These are phyloP conservation scores for Pungitius pungitius DNA, from an alignment of 2,113 vertebrate species.

Conservation along the genomic window DNA sequence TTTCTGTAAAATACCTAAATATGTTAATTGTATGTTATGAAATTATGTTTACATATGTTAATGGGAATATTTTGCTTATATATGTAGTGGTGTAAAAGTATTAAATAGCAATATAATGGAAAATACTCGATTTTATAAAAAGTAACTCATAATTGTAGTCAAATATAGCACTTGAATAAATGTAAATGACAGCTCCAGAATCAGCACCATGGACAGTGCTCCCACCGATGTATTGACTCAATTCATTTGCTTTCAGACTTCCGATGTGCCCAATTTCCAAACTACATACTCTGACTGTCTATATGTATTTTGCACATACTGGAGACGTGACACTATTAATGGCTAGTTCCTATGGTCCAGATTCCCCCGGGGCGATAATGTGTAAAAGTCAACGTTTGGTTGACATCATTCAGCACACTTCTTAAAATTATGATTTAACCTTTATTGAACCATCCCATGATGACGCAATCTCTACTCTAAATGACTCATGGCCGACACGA, in stretches of 20 bases:
- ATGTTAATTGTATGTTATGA: too few species aligned
- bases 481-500: not conserved
- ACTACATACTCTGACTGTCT: not conserved
- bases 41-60: too few species aligned
- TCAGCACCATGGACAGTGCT: constrained; percentile 48
- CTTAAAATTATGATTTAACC: not conserved
- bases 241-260: not conserved
- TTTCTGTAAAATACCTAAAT: too few species aligned
- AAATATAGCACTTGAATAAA: too few species aligned
- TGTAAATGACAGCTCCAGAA: not conserved
- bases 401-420: not conserved
- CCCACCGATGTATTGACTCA: constrained; percentile 3
- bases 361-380: not conserved
- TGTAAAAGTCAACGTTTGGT: not conserved
- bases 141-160: too few species aligned
- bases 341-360: not conserved
- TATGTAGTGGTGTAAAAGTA: too few species aligned
- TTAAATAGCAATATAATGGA: too few species aligned
- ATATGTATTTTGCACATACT: not conserved
- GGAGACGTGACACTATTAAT: not conserved
- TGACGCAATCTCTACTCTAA: not conserved
- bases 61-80: too few species aligned
- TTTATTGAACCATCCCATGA: not conserved
- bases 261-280: not conserved
- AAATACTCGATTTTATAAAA: too few species aligned